These are phyloP conservation scores for Agelas oroides DNA, from an alignment of 37 sponge, comb jelly and placozoan genomes.

Conservation along the genomic window DNA sequence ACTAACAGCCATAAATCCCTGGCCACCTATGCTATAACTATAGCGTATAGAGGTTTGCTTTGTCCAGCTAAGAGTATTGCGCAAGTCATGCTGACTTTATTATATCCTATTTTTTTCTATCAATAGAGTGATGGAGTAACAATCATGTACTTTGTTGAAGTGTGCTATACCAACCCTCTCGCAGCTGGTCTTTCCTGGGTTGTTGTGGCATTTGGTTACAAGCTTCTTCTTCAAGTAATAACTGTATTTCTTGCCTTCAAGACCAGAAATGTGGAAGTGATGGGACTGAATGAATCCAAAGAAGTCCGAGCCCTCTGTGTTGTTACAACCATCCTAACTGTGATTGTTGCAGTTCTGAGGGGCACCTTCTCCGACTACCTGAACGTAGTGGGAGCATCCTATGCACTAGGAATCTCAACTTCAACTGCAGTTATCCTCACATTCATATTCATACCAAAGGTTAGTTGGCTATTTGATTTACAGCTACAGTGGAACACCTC, in stretches of 20 bases:
- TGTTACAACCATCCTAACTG: slow-evolving; percentile 19
- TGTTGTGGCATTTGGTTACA: slow-evolving; percentile 29
- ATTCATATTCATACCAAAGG: slow-evolving; percentile 44
- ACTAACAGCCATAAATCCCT: too few species aligned
- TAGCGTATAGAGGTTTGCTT: too few species aligned
- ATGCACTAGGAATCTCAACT: slow-evolving; percentile 16
- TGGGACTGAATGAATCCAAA: slow-evolving; percentile 41
- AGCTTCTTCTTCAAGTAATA: slow-evolving; percentile 19
- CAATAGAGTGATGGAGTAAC: too few species aligned
- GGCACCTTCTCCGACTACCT: slow-evolving; percentile 11
- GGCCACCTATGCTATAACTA: too few species aligned
- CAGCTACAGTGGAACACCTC: too few species aligned
- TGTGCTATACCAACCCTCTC: background rate
- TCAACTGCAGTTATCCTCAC: slow-evolving; percentile 27
- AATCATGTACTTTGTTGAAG: too few species aligned
- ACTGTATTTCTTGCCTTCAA: slow-evolving; percentile 40
- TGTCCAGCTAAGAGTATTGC: too few species aligned
- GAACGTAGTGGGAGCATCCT: background rate
- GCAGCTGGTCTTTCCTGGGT: slow-evolving; percentile 12
- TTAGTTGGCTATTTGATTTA: too few species aligned
- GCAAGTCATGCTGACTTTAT: too few species aligned
- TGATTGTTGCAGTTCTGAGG: background rate
- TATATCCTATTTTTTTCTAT: too few species aligned
- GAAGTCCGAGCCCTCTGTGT: slow-evolving; percentile 31
- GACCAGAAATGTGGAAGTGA: slow-evolving; percentile 19